Percentiles rank a stretch among this genome's conserved stretches.
Conservation (phyloP, 2,888 invertebrate species). For the Acrobasis repandana region DNA sequence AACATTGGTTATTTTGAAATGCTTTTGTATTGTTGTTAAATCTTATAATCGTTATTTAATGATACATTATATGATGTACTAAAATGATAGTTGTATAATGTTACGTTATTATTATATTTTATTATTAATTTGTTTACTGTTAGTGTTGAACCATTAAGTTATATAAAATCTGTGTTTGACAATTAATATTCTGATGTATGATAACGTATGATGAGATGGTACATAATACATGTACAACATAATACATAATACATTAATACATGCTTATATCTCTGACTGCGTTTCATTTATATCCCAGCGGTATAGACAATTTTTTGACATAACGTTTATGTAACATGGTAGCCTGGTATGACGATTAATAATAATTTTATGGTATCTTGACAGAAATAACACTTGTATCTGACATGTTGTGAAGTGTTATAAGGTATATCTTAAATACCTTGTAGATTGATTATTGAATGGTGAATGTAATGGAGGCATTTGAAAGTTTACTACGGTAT, state of each 20-base stretch:
- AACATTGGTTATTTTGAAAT: too few species aligned
- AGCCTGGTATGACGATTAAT: neutral
- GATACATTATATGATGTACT: too few species aligned
- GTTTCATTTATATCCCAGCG: constrained; percentile 6
- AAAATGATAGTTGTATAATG: neutral
- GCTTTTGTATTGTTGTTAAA: too few species aligned
- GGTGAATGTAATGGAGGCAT: neutral
- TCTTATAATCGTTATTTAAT: too few species aligned
- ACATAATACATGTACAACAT: too few species aligned
- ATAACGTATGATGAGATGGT: constrained; percentile 8
- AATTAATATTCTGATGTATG: constrained; percentile 4
- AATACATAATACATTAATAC: constrained; percentile 4
- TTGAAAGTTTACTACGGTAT: too few species aligned
- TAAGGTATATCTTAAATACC: neutral
- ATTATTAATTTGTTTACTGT: neutral
- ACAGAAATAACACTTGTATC: constrained; percentile 2
- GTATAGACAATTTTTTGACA: constrained; percentile 1
- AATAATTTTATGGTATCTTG: neutral
- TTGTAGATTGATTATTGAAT: neutral
- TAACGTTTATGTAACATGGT: constrained; percentile 11
- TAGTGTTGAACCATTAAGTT: neutral
- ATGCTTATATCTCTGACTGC: constrained; percentile 1
- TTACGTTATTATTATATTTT: neutral
- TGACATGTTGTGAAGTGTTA: neutral
- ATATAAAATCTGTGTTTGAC: constrained; percentile 14